A percentile compares a stretch with the other conserved stretches of the same genome.
Conservation (phyloP, 2,797 vertebrate species). For the Ctenopoma multispine region DNA sequence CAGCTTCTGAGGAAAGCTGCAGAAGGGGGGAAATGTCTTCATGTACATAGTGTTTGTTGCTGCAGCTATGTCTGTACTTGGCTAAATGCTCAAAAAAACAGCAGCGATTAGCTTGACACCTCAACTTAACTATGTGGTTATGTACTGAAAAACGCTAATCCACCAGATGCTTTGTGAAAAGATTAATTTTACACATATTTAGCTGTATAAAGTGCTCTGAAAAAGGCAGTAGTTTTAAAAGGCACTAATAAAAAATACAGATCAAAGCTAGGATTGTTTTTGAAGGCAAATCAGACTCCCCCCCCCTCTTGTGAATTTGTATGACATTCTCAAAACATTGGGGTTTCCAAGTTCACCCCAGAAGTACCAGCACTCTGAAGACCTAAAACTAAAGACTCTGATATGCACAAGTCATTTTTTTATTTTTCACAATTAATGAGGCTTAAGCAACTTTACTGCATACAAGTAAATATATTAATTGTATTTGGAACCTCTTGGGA, state of each 20-base stretch:
- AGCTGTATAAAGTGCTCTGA: conserved; percentile 82
- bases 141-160: conserved; percentile 65
- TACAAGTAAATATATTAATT: conserved; percentile 44
- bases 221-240: conserved; percentile 84
- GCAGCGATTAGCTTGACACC: conserved; percentile 37
- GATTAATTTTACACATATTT: conserved; percentile 59
- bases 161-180: conserved; percentile 56
- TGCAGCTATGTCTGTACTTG: conserved; percentile 42
- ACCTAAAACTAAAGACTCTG: conserved; percentile 35
- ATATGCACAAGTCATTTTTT: conserved; percentile 36
- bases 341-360: conserved; percentile 29
- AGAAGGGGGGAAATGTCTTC: background rate
- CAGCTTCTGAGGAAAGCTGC: conserved; percentile 24
- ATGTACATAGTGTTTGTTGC: conserved; percentile 19
- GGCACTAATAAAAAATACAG: conserved; percentile 79
- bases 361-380: conserved; percentile 52
- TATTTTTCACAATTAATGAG: conserved; percentile 31
- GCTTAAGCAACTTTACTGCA: conserved; percentile 48
- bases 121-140: conserved; percentile 34
- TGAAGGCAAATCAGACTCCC: conserved; percentile 61
- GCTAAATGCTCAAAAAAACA: conserved; percentile 30
- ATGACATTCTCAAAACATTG: conserved; percentile 44
- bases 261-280: conserved; percentile 63
- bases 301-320: conserved; percentile 24
- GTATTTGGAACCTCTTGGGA: conserved; percentile 34